phyloP scores from a whole-genome alignment of 2,888 invertebrate genomes.

The Drosophila fulvimacula region DNA sequence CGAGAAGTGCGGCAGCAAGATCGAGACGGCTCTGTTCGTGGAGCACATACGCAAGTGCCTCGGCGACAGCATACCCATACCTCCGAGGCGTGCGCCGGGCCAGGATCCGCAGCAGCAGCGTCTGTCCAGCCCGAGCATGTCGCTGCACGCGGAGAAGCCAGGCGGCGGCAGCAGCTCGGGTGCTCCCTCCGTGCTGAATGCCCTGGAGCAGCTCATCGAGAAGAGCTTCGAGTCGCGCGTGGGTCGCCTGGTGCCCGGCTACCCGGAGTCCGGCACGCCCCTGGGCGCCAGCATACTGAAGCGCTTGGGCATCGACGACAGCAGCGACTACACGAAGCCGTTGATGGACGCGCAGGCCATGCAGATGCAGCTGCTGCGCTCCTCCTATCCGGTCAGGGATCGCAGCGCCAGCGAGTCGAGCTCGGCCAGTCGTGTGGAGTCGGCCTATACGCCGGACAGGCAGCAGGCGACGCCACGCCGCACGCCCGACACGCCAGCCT shows the following conservation, averaged over 20 bases:
- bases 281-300: conserved; percentile 96
- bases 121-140: conserved; percentile 86
- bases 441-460: conserved; percentile 91
- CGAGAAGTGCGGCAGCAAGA: conserved; percentile 97
- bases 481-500: conserved; percentile 56
- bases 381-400: conserved; percentile 90
- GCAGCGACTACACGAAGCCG: conserved; percentile 96
- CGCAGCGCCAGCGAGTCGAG: conserved; percentile 95
- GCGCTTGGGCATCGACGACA: conserved; percentile 96
- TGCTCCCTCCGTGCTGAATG: conserved; percentile 95
- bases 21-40: conserved; percentile 95
- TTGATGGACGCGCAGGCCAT: conserved; percentile 94
- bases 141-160: conserved; percentile 85
- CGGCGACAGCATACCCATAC: conserved; percentile 87
- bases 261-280: conserved; percentile 87
- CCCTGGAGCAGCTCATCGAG: conserved; percentile 98
- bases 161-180: conserved; percentile 82
- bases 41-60: conserved; percentile 97
- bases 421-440: conserved; percentile 91
- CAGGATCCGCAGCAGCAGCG: conserved; percentile 85
- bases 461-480: conserved; percentile 64
- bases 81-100: conserved; percentile 85
- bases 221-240: conserved; percentile 97
- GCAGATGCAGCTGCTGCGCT: conserved; percentile 93
- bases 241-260: conserved; percentile 86